Conservation (phyloP, 1,140 invertebrate genomes). For the Ips typographus region DNA sequence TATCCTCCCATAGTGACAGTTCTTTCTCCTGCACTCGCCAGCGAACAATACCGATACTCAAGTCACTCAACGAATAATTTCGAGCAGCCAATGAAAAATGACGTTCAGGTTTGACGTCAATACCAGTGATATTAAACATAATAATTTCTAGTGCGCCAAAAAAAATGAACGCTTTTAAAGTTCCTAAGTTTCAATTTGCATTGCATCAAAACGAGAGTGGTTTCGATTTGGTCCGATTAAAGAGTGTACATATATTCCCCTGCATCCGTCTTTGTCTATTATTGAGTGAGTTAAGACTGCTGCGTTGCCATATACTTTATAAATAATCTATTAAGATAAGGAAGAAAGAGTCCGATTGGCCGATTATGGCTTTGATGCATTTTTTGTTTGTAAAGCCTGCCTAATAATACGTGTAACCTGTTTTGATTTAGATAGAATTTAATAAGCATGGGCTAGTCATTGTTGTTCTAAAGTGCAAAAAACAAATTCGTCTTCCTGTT, state of each 20-base stretch:
- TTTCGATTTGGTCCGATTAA: not conserved
- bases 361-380: too few relatives aligned
- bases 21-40: slow-evolving; percentile 41
- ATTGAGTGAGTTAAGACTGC: too few relatives aligned
- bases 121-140: slow-evolving; percentile 52
- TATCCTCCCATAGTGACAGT: slow-evolving; percentile 62
- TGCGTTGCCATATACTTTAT: too few relatives aligned
- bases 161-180: slow-evolving; percentile 41
- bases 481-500: too few relatives aligned
- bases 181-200: slow-evolving; percentile 49
- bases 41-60: slow-evolving; percentile 20
- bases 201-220: too few relatives aligned
- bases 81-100: slow-evolving; percentile 28
- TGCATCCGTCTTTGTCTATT: not conserved
- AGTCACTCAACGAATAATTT: slow-evolving; percentile 26
- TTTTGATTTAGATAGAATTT: too few relatives aligned
- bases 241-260: slow-evolving; percentile 5
- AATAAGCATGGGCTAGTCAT: too few relatives aligned
- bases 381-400: too few relatives aligned
- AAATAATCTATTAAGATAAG: too few relatives aligned
- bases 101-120: slow-evolving; percentile 63
- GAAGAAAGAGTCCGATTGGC: too few relatives aligned
- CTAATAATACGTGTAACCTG: too few relatives aligned
- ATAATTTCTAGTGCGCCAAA: slow-evolving; percentile 22
- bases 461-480: too few relatives aligned